phyloP scores from a whole-genome alignment of 2,113 vertebrate species.

The Opisthocomus hoazin region DNA sequence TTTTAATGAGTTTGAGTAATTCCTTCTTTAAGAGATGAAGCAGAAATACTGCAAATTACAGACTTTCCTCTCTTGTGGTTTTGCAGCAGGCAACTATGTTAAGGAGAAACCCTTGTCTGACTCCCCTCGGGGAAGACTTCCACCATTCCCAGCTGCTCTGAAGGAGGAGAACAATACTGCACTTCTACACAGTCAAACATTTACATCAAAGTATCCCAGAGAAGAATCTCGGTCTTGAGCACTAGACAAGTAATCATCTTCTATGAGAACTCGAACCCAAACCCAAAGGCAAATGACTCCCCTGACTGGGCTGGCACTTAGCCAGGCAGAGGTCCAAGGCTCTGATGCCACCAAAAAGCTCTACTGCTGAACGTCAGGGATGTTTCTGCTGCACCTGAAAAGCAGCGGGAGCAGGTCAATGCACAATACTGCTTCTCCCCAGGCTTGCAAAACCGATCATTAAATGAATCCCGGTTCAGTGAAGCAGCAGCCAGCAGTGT shows the following conservation, averaged over 20 bases:
- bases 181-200: accelerated
- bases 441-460: neutral
- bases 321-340: neutral
- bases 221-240: neutral
- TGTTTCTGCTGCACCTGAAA: neutral
- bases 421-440: neutral
- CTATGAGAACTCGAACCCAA: neutral
- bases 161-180: neutral
- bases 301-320: neutral
- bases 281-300: neutral
- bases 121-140: neutral
- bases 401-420: neutral
- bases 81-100: neutral
- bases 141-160: neutral
- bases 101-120: neutral
- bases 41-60: neutral
- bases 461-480: neutral
- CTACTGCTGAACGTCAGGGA: neutral
- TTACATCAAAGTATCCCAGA: neutral
- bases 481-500: neutral
- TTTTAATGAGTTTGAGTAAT: neutral
- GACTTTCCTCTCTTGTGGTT: neutral
- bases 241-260: neutral
- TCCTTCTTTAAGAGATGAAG: neutral
- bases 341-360: neutral